These are phyloP conservation scores for Drymodes brunneopygia DNA, from an alignment of 2,113 vertebrate species.

Conservation along the genomic window DNA sequence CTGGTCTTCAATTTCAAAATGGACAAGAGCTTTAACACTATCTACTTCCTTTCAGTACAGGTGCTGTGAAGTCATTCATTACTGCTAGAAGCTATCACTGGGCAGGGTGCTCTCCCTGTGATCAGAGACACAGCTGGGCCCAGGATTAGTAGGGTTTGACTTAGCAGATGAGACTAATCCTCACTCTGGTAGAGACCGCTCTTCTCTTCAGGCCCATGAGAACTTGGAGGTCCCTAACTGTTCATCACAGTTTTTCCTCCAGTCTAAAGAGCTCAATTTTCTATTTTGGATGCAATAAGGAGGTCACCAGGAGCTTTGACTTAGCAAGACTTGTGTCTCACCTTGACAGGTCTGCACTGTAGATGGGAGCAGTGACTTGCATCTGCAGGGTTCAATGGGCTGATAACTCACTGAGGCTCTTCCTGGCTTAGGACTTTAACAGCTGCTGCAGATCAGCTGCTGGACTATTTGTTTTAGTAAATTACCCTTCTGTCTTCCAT, in stretches of 20 bases:
- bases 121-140: not conserved
- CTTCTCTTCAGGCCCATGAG: fast-evolving
- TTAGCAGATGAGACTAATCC: not conserved
- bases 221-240: not conserved
- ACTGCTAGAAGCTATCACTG: not conserved
- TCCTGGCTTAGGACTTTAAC: not conserved
- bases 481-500: not conserved
- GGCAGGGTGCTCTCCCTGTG: not conserved
- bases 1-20: not conserved
- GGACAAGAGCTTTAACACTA: not conserved
- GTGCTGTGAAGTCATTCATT: not conserved
- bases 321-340: not conserved
- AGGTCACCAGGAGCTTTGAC: not conserved
- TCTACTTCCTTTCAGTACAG: not conserved
- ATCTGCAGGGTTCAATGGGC: not conserved
- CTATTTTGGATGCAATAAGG: not conserved
- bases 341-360: not conserved
- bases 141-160: not conserved
- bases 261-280: not conserved
- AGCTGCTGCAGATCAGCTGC: not conserved
- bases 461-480: slow-evolving; percentile 28
- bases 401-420: not conserved
- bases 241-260: not conserved
- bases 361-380: not conserved
- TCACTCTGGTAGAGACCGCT: not conserved